Evolutionary conservation across 2,888 invertebrate species (phyloP).

Genomic region (Torymus tubicola): DNA sequence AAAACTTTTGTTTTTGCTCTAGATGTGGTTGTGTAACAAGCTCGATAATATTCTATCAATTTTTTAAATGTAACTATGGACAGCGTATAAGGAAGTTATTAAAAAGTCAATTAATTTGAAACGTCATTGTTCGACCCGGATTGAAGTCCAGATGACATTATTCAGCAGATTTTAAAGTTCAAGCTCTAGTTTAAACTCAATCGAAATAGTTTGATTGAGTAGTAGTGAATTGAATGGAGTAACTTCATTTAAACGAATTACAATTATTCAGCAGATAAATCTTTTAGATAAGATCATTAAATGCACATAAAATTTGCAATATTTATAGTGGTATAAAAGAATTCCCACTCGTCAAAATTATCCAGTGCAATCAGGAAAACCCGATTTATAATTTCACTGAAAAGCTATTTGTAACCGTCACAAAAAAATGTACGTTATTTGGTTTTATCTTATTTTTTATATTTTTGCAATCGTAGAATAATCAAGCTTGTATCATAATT

Average conservation of each 20-base stretch:
- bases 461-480: too few species aligned
- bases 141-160: constrained; percentile 15
- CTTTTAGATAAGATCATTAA: constrained; percentile 12
- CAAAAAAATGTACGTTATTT: too few species aligned
- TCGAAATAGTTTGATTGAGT: background rate
- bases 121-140: constrained; percentile 9
- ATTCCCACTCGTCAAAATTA: constrained; percentile 6
- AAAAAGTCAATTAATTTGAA: constrained; percentile 34
- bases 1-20: constrained; percentile 6
- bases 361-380: constrained; percentile 8
- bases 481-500: too few species aligned
- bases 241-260: constrained; percentile 17
- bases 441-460: too few species aligned
- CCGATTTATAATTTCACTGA: background rate
- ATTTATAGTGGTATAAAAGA: background rate
- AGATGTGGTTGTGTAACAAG: constrained; percentile 8
- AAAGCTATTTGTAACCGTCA: background rate
- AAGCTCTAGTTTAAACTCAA: background rate
- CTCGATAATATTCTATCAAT: constrained; percentile 18
- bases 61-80: background rate
- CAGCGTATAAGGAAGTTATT: constrained; percentile 12
- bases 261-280: constrained; percentile 13
- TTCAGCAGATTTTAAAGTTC: constrained; percentile 13
- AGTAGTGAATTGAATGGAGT: background rate
- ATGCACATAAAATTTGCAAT: constrained; percentile 32